Base-by-base conservation (phyloP, 2,888 invertebrate genomes). In the Creontiades dilutus region DNA sequence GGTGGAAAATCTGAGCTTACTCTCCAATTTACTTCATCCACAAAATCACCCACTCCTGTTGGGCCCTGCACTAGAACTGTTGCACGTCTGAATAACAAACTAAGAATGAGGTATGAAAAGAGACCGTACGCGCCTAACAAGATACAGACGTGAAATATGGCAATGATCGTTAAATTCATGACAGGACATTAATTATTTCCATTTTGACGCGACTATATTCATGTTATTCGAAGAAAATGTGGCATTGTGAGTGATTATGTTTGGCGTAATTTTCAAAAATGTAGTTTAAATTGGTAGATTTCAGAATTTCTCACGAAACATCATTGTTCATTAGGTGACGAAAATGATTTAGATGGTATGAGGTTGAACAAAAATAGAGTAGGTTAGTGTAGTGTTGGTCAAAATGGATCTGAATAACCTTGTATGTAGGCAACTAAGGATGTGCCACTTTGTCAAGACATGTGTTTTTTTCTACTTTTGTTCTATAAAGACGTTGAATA, bases 91-190 rank as follows among this genome's bases (percentile, higher is more conserved):
- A 85, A 85, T 19, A 85, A 13, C 61, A 12, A 85, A 27, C 55
- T 37, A n/a, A 85, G 57, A 16, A 85, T 19, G 57, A 27, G 27
- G 14, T 37, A 28, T 0, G 85, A 85, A 19, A 14, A 85, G 7
- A 85, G 12, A 1, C 28, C 57, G 61, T 85, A 85, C 0, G 16
- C 16, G 12, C 12, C 28, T 48, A 85, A 61, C 85, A 85, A 12
- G 0, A 16, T 4, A 27, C 14, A 5, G 27, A 82, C 82, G 47
- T 82, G 82, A 14, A 52, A 19, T 23, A 82, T 47, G 27, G 82
- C 82, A 9, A 82, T 13, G 47, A 82, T 48, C 9, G 82, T 82
- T 52, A 27, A 12, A 23, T 52, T 82, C 82, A 82, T 82, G n/a
- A 9, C 19, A n/a, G n/a, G 46, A 19, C 27, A 3, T 27, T 4